A percentile compares a stretch with the other conserved stretches of the same genome.
Evolutionary conservation across 1,140 invertebrate species (phyloP).

Genomic region (Amphibalanus amphitrite): DNA sequence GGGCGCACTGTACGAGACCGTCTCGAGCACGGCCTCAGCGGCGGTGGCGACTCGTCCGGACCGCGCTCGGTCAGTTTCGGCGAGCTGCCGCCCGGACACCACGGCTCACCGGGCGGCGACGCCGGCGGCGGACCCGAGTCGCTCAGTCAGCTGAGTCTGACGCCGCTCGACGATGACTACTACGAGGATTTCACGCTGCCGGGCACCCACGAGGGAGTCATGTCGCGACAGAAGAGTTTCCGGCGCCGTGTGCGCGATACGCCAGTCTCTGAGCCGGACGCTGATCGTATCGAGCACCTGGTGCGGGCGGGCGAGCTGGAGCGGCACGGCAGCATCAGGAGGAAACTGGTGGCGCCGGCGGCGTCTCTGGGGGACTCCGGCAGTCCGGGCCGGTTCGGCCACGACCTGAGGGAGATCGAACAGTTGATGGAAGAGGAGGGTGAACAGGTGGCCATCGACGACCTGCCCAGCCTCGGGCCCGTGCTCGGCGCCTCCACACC

Average conservation of each 20-base stretch:
- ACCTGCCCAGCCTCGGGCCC: constrained; percentile 3
- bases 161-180: constrained; percentile 22
- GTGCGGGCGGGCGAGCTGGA: constrained; percentile 22
- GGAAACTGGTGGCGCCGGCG: constrained; percentile 20
- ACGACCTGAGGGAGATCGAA: constrained; percentile 16
- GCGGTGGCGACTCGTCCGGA: neutral
- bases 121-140: neutral
- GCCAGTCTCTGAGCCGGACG: constrained; percentile 22
- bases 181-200: constrained; percentile 26
- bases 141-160: constrained; percentile 18
- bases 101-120: no score
- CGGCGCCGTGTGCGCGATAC: constrained; percentile 23
- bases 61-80: neutral
- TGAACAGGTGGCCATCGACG: constrained; percentile 10
- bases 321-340: constrained; percentile 20
- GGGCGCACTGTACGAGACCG: neutral
- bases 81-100: no score
- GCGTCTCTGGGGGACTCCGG: constrained; percentile 9
- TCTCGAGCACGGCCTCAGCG: neutral
- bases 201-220: constrained; percentile 24
- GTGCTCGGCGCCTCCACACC: constrained; percentile 15
- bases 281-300: constrained; percentile 22
- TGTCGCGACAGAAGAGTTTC: constrained; percentile 24
- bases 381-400: constrained; percentile 13
- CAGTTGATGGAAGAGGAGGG: constrained; percentile 15